Base-by-base conservation (phyloP, 2,113 vertebrate species). In the Nothocercus nigrocapillus region DNA sequence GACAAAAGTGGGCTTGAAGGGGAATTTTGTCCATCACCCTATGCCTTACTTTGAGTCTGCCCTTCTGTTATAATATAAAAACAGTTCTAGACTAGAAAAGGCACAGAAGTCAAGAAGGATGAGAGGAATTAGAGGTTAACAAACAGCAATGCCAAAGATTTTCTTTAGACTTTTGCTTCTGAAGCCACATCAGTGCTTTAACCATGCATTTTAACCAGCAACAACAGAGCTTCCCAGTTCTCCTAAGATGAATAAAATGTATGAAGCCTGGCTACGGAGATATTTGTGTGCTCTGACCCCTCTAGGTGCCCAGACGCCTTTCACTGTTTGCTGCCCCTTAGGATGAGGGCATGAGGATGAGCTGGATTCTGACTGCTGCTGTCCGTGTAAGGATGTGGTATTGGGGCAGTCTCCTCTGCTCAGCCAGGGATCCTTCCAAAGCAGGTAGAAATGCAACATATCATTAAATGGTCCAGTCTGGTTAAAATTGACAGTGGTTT, bases 371-470 rank as follows among this genome's bases (percentile, higher is more conserved):
- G n/a, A 3, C 51, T 81, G 24, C 64, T 84, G 20, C 15, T n/a
- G 11, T 18, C 75, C 54, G 17, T 72, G 56, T 24, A 40, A 5
- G 12, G 30, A 3, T 22, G 21, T 4, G 22, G 12, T 45, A 82
- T 32, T 6, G 14, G 34, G 10, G 19, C 40, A 6, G 5, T 13
- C 12, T 16, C 45, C 13, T 89, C 40, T 58, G 27, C 34, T 74
- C 0, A 0, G 2, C 18, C 82, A 9, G 4, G 9, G 19, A 45
- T 45, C 32, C 44, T 45, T 9, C 21, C 20, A 45, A 16, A n/a
- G 22, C 9, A 15, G 20, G 66, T 68, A 45, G 42, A 44, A 68
- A 68, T 24, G 13, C 13, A 78, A 44, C 12, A 54, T 0, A 2
- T 78, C 9, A 27, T 56, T 56, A 30, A 56, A 56, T 17, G 53